Evolutionary conservation across 1,140 invertebrate species (phyloP).

Genomic region (Drosophila dunni): DNA sequence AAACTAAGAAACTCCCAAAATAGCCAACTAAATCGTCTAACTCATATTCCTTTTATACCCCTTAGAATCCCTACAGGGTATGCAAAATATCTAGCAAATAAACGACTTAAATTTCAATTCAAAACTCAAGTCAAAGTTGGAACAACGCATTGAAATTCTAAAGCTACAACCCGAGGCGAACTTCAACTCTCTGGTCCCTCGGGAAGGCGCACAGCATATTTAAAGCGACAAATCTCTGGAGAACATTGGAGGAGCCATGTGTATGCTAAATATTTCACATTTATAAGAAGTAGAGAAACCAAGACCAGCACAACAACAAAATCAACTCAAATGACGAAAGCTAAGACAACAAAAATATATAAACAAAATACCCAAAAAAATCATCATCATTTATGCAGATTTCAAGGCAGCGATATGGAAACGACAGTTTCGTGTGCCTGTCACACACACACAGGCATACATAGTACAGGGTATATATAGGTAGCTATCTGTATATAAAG

Average conservation of each 20-base stretch:
- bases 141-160: neutral
- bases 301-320: slow-evolving; percentile 1
- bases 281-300: slow-evolving; percentile 47
- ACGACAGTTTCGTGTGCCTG: slow-evolving; percentile 56
- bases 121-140: slow-evolving; percentile 20
- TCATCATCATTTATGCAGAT: slow-evolving; percentile 80
- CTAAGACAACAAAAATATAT: slow-evolving; percentile 23
- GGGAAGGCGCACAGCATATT: slow-evolving; percentile 27
- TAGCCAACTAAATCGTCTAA: neutral
- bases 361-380: slow-evolving; percentile 41
- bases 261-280: slow-evolving; percentile 59
- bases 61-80: slow-evolving; percentile 13
- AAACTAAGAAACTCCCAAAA: no score
- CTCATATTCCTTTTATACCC: neutral
- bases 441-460: slow-evolving; percentile 22
- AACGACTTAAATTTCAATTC: slow-evolving; percentile 68
- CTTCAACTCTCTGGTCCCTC: slow-evolving; percentile 27
- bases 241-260: slow-evolving; percentile 25
- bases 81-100: slow-evolving; percentile 24
- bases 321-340: slow-evolving; percentile 64
- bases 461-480: slow-evolving; percentile 13
- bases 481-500: slow-evolving; percentile 23
- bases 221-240: slow-evolving; percentile 19
- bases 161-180: neutral
- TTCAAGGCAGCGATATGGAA: slow-evolving; percentile 67